Conservation (phyloP, 2,888 invertebrate genomes). For the Neoascia interrupta region DNA sequence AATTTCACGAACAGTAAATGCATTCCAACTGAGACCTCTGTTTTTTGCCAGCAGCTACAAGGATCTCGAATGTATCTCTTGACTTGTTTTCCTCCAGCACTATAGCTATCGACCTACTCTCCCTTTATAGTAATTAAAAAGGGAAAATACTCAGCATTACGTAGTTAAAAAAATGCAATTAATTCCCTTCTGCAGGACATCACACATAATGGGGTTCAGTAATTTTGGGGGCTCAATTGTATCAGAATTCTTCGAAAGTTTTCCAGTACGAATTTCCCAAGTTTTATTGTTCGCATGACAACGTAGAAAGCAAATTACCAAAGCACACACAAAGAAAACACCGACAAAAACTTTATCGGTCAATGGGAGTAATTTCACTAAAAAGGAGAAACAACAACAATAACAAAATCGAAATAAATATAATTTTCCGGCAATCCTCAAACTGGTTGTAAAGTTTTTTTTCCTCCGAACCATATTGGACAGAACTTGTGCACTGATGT, state of each 20-base stretch:
- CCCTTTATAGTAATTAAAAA: not conserved
- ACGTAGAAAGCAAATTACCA: constrained; percentile 14
- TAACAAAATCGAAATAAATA: not conserved
- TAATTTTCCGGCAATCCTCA: constrained; percentile 15
- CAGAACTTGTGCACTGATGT: no score
- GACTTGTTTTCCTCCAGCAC: no score
- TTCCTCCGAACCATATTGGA: no score
- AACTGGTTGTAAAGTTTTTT: constrained; percentile 24
- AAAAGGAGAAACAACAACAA: not conserved
- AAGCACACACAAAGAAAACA: constrained; percentile 3
- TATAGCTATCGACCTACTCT: no score
- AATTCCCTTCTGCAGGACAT: constrained; percentile 5
- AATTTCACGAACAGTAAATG: no score
- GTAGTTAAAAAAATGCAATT: not conserved
- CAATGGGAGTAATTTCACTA: constrained; percentile 6
- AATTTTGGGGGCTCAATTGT: constrained; percentile 1
- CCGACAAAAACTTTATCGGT: constrained; percentile 26
- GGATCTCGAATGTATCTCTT: no score
- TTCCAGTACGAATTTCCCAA: constrained; percentile 5
- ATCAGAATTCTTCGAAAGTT: constrained; percentile 23
- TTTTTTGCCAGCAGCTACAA: no score
- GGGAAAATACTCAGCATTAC: not conserved
- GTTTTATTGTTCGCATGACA: constrained; percentile 31
- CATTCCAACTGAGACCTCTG: no score
- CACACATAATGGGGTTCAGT: constrained; percentile 1